These are phyloP conservation scores for Alaudala cheleensis DNA, from an alignment of 2,113 vertebrate genomes.

Conservation along the genomic window DNA sequence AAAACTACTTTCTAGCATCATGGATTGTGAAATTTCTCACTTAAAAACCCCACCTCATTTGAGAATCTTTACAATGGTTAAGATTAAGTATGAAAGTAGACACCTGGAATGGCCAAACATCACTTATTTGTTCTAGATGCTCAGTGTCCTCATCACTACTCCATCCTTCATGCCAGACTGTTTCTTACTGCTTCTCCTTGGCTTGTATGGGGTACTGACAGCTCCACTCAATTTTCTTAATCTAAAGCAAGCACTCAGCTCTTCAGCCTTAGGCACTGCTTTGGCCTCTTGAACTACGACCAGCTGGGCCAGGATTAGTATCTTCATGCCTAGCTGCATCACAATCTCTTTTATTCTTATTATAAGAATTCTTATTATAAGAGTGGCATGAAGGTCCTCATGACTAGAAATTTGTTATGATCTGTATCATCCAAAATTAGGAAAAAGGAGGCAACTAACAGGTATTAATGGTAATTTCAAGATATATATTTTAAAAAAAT, in stretches of 20 bases:
- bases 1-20: background rate
- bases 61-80: background rate
- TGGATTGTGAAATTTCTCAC: background rate
- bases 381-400: accelerated
- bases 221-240: background rate
- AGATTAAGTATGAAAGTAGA: background rate
- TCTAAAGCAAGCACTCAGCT: background rate
- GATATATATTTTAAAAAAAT: background rate
- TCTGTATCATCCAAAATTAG: background rate
- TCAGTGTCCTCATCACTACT: background rate
- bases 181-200: background rate
- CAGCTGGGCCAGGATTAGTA: background rate
- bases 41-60: background rate
- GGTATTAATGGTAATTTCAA: background rate
- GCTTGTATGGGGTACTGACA: background rate
- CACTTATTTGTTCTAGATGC: background rate
- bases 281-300: background rate
- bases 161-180: background rate
- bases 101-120: background rate
- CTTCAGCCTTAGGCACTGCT: background rate
- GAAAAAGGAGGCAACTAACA: background rate
- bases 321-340: background rate
- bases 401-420: background rate
- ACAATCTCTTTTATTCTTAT: background rate
- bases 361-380: too few species aligned